These are phyloP conservation scores for Pyrocephalus nanus DNA, from an alignment of 2,797 vertebrate species.

Conservation along the genomic window DNA sequence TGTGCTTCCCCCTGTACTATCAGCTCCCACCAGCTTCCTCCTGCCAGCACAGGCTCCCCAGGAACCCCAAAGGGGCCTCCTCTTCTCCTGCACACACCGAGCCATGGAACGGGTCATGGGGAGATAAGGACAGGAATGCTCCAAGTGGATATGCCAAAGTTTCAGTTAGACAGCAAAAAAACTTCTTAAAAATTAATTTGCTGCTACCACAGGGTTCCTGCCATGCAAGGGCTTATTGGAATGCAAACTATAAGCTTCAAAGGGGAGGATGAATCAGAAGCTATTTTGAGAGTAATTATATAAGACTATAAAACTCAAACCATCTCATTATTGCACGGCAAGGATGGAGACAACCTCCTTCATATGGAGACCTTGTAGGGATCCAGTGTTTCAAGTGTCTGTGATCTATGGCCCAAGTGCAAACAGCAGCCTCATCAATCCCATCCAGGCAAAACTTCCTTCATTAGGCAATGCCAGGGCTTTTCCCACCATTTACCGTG, in stretches of 20 bases:
- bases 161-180: conserved; percentile 3
- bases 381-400: neutral
- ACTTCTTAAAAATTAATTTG: conserved; percentile 64
- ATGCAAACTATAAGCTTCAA: conserved; percentile 69
- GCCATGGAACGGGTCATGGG: neutral
- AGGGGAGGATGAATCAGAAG: conserved; percentile 68
- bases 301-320: conserved; percentile 61
- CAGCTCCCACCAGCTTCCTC: neutral
- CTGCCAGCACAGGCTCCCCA: neutral
- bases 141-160: neutral
- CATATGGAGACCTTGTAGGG: neutral
- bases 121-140: neutral
- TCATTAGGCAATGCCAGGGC: neutral
- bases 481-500: neutral
- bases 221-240: conserved; percentile 38
- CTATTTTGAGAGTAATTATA: conserved; percentile 71
- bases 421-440: neutral
- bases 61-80: neutral
- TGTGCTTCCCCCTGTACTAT: neutral
- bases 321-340: conserved; percentile 24
- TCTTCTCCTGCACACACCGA: neutral
- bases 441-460: neutral
- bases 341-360: conserved; percentile 8
- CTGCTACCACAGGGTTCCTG: conserved; percentile 48
- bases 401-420: neutral